Base-by-base conservation (phyloP, 1,140 invertebrate genomes). In the Aphidius ervi region DNA sequence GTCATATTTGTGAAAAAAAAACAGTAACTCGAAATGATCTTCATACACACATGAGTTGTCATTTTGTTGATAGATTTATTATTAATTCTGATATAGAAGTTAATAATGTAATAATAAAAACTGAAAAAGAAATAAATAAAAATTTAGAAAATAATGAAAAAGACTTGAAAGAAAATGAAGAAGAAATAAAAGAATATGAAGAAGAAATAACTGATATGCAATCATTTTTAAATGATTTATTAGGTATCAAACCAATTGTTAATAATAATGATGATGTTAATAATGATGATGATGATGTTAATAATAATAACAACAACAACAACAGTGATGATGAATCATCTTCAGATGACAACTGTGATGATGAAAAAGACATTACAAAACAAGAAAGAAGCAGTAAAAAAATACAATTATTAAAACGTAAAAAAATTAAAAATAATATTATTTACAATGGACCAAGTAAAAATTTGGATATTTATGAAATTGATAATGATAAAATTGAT, bases 401-500 rank as follows among this genome's bases (percentile, higher is more conserved):
- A 31, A 16, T 16, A 31, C 23, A 31, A 31, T 1, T 0, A 31
- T 31, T 31, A 31, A 31, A 31, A 31, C 23, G 23, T 31, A 31
- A 31, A 31, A 31, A 5, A 8, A 9, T 52, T 39, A 1, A 40
- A 1, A 1, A 7, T 5, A 23, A 52, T 5, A 4, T 9, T 10
- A 9, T 52, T 9, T 23, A 52, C 9, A 37, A 39, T 40, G 6
- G 31, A 7, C 23, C 8, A n/a, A 46, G 31, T 20, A 39, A 52
- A 20, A 9, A 47, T 4, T 5, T 39, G 9, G 16, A 59, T 31
- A 59, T 59, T 42, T 59, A 59, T 16, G 7, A 50, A 31, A 43
- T 50, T 16, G 48, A 59, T 23, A 50, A 52, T 9, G 6, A 52
- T 6, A 48, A 59, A 20, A 49, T 59, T 5, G 6, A 59, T 10